These are phyloP conservation scores for Lemur catta DNA, from an alignment of 2,797 vertebrate genomes.

Conservation along the genomic window DNA sequence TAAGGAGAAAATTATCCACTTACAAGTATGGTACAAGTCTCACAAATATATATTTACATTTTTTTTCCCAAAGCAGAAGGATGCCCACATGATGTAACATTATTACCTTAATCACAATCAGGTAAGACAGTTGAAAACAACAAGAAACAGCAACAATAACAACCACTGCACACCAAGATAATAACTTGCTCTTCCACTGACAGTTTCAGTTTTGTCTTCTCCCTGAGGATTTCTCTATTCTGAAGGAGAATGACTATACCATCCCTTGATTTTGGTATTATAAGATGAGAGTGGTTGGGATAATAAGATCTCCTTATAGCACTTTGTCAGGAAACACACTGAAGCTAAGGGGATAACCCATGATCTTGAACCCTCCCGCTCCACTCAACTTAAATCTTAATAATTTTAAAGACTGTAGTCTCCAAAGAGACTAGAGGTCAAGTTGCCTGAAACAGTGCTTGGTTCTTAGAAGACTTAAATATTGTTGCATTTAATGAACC, in stretches of 20 bases:
- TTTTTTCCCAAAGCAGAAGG: constrained; percentile 22
- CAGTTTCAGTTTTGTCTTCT: neutral
- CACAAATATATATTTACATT: constrained; percentile 26
- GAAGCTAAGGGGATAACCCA: neutral
- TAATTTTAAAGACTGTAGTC: neutral
- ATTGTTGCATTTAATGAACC: neutral
- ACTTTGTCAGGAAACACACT: neutral
- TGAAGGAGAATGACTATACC: neutral
- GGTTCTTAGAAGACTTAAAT: neutral
- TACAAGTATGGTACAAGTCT: constrained; percentile 37
- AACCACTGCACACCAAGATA: neutral
- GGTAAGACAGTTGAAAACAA: neutral
- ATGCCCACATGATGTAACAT: neutral
- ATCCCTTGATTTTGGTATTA: neutral
- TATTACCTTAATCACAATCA: constrained; percentile 11
- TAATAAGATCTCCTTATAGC: neutral
- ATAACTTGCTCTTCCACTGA: neutral
- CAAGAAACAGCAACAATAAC: neutral
- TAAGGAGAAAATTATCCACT: constrained; percentile 17
- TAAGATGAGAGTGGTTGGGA: neutral
- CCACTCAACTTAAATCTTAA: neutral
- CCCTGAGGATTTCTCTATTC: neutral
- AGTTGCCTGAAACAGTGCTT: neutral
- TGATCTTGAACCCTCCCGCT: neutral
- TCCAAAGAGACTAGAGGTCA: neutral